Evolutionary conservation across 2,113 vertebrate genomes (phyloP).

Genomic region (Aphelocoma coerulescens): DNA sequence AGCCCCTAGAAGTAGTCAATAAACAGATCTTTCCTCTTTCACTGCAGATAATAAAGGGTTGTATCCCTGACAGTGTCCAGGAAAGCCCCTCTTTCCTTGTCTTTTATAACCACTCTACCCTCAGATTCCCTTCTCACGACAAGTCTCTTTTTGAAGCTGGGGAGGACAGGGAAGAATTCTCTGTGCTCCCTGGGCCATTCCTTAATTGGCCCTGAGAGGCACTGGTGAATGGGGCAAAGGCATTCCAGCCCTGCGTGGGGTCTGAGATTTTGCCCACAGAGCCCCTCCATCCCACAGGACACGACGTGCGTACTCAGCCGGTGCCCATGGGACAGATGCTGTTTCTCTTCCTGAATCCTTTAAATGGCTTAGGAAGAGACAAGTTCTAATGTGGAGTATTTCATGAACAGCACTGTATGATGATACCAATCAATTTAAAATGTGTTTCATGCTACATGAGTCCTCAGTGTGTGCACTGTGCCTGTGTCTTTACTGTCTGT

Average conservation of each 20-base stretch:
- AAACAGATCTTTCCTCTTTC: neutral
- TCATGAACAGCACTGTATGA: neutral
- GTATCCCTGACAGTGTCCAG: neutral
- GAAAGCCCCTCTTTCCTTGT: neutral
- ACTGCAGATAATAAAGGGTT: neutral
- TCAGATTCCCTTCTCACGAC: slow-evolving; percentile 13
- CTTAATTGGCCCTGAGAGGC: slow-evolving; percentile 4
- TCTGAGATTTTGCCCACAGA: neutral
- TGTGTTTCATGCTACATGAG: neutral
- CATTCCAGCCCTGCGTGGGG: slow-evolving; percentile 48
- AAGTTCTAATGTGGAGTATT: neutral
- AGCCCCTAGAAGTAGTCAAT: neutral
- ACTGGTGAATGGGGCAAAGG: neutral
- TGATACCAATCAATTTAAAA: neutral
- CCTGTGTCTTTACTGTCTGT: slow-evolving; percentile 34
- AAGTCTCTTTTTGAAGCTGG: neutral
- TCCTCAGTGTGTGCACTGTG: neutral
- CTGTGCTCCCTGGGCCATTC: slow-evolving; percentile 26
- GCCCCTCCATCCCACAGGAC: neutral
- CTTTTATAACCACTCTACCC: neutral
- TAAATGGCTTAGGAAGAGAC: neutral
- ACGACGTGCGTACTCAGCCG: accelerated
- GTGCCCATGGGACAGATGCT: neutral
- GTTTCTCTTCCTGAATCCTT: neutral
- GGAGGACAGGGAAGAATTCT: slow-evolving; percentile 24